Percentiles rank a stretch among this genome's conserved stretches.
These are phyloP conservation scores for Sciaenops ocellatus DNA, from an alignment of 2,797 vertebrate genomes.

Conservation along the genomic window DNA sequence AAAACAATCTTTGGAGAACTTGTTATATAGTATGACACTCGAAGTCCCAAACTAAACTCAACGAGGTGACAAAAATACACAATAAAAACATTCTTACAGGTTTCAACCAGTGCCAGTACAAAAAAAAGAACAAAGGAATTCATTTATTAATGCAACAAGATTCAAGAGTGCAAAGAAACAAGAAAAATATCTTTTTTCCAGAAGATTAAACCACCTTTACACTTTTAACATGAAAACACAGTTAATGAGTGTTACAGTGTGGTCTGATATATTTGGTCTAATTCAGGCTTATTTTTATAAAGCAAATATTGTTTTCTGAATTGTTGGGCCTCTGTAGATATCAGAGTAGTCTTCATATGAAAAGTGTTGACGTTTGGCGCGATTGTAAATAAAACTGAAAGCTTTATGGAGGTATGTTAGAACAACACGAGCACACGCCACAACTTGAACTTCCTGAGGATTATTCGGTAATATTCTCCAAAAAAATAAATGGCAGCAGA, in stretches of 20 bases:
- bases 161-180: neutral
- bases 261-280: neutral
- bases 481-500: neutral
- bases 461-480: neutral
- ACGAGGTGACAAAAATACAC: neutral
- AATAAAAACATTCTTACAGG: neutral
- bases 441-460: conserved; percentile 27
- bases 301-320: neutral
- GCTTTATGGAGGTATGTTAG: neutral
- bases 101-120: neutral
- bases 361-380: too few relatives aligned
- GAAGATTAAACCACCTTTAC: neutral
- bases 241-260: neutral
- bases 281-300: neutral
- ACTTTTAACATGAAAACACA: neutral
- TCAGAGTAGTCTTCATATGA: too few relatives aligned
- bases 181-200: neutral
- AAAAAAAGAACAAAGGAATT: neutral
- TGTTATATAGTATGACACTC: neutral
- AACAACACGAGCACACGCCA: neutral
- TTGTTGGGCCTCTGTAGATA: too few relatives aligned
- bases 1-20: neutral
- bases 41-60: neutral
- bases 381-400: neutral
- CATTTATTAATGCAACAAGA: neutral